phyloP scores from a whole-genome alignment of 1,140 invertebrate species.

The Elysia chlorotica region DNA sequence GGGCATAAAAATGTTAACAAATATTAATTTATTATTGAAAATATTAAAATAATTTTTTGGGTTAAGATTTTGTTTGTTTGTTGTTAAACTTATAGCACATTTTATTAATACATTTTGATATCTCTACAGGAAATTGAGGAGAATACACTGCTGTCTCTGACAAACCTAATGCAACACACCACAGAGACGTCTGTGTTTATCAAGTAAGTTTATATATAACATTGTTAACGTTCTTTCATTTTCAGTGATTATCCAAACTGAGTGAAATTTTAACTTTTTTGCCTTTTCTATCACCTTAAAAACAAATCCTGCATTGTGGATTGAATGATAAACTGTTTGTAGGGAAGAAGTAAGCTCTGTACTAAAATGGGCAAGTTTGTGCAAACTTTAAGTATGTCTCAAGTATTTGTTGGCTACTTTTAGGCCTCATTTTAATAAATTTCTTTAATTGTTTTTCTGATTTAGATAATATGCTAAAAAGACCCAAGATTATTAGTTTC shows the following conservation, averaged over 20 bases:
- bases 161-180: conserved; percentile 75
- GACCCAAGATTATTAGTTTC: no score
- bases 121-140: conserved; percentile 45
- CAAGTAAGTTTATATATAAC: conserved; percentile 38
- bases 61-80: no score
- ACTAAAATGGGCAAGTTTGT: no score
- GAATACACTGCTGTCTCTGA: conserved; percentile 71
- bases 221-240: not conserved
- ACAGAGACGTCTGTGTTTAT: conserved; percentile 69
- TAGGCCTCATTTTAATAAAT: not conserved
- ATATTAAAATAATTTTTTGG: no score
- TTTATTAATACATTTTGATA: not conserved
- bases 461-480: not conserved
- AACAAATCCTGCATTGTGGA: no score
- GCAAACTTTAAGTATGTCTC: no score
- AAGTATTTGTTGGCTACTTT: no score
- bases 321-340: no score
- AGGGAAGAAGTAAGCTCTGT: no score
- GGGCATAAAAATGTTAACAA: no score
- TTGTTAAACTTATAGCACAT: no score
- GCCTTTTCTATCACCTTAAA: not conserved
- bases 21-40: no score
- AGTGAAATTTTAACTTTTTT: not conserved
- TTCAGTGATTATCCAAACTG: not conserved
- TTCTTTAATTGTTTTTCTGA: not conserved